Conservation (phyloP, 2,113 vertebrate species). For the Rhadina sibilatrix region DNA sequence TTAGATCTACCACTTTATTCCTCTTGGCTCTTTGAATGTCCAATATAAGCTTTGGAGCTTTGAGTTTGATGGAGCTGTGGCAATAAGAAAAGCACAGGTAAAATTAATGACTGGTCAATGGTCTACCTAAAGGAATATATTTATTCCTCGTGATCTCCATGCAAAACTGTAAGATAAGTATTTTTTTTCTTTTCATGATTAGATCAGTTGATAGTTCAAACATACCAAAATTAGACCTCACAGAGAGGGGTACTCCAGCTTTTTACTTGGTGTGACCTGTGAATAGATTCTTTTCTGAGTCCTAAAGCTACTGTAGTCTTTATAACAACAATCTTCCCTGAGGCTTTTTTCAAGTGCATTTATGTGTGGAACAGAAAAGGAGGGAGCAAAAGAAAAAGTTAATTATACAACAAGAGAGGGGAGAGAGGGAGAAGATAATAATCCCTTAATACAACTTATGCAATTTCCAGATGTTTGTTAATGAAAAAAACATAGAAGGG, state of each 20-base stretch:
- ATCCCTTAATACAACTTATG: neutral
- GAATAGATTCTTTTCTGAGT: neutral
- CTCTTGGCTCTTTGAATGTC: neutral
- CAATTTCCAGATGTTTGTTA: conserved; percentile 16
- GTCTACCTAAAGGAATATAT: conserved; percentile 8
- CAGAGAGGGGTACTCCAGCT: neutral
- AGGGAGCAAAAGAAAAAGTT: neutral
- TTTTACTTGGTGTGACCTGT: neutral
- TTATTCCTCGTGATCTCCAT: neutral
- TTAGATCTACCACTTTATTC: neutral
- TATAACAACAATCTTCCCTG: neutral
- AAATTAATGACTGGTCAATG: neutral
- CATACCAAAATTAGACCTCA: conserved; percentile 3
- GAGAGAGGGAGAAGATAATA: neutral
- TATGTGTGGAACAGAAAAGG: neutral
- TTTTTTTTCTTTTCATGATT: neutral
- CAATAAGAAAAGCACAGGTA: conserved; percentile 16
- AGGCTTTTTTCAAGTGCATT: neutral
- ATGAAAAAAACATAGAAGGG: conserved; percentile 11
- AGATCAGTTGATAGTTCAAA: neutral
- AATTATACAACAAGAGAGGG: neutral
- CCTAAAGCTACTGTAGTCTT: neutral
- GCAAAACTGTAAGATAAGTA: neutral
- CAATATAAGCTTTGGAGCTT: neutral
- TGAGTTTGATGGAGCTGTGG: neutral